phyloP scores from a whole-genome alignment of 2,113 vertebrate species.

The Thinocorus orbignyianus region DNA sequence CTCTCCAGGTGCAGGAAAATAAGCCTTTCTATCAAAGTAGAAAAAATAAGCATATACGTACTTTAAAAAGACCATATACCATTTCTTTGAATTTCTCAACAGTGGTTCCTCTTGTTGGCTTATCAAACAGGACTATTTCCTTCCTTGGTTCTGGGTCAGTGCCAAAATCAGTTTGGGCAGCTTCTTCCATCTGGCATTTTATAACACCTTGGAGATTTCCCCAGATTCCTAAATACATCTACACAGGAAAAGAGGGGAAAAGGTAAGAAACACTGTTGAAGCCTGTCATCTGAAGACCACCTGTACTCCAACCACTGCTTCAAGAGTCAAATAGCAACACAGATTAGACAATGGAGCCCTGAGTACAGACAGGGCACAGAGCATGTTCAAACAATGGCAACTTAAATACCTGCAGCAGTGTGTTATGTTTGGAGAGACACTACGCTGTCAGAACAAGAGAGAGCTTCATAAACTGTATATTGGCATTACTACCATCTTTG shows the following conservation, averaged over 20 bases:
- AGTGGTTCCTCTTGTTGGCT: constrained; percentile 93
- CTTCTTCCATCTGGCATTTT: constrained; percentile 93
- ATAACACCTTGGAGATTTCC: constrained; percentile 92
- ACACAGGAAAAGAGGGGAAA: background rate
- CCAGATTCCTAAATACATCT: constrained; percentile 95
- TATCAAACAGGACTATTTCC: constrained; percentile 87
- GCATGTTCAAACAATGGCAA: background rate
- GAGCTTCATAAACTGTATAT: background rate
- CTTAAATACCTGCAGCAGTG: too few relatives aligned
- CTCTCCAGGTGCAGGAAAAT: background rate
- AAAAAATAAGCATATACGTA: constrained; percentile 61
- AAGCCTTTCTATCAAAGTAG: background rate
- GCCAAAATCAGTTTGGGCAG: constrained; percentile 84
- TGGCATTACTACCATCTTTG: background rate
- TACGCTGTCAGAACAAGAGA: background rate
- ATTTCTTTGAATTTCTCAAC: constrained; percentile 98
- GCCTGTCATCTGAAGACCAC: background rate
- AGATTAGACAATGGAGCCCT: background rate
- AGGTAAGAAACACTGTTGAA: background rate
- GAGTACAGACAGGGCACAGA: background rate
- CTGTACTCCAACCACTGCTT: background rate
- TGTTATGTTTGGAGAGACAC: too few relatives aligned
- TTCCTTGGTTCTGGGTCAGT: constrained; percentile 88
- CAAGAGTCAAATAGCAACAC: background rate
- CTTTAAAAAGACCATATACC: constrained; percentile 92